Conservation (phyloP, 2,888 invertebrate species). For the Cheilosia soror region DNA sequence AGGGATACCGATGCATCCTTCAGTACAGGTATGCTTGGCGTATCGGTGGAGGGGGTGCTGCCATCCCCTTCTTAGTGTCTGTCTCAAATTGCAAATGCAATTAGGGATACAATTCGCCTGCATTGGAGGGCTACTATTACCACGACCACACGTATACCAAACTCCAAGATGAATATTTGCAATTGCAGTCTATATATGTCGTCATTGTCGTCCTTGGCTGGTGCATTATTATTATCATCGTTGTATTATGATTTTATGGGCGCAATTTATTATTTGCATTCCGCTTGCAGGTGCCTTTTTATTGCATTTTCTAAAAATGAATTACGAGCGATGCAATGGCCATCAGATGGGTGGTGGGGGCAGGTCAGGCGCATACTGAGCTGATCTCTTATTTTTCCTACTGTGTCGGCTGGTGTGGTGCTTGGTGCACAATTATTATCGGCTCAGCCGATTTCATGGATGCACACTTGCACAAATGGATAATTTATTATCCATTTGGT, state of each 20-base stretch:
- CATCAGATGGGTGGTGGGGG: neutral
- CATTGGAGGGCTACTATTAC: neutral
- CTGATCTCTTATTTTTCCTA: constrained; percentile 36
- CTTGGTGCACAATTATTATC: constrained; percentile 58
- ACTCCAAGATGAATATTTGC: constrained; percentile 46
- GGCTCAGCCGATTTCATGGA: constrained; percentile 62
- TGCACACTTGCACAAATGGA: constrained; percentile 64
- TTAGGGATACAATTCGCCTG: constrained; percentile 17
- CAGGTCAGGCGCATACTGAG: neutral
- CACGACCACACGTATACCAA: neutral
- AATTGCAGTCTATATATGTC: constrained; percentile 31
- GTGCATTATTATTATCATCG: constrained; percentile 69
- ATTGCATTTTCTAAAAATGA: constrained; percentile 73
- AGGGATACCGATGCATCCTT: constrained; percentile 30
- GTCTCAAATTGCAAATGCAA: constrained; percentile 35
- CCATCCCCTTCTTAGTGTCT: neutral
- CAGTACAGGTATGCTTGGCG: constrained; percentile 25
- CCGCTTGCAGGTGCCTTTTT: constrained; percentile 73
- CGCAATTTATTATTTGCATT: constrained; percentile 73
- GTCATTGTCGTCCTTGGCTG: constrained; percentile 36
- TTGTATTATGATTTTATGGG: constrained; percentile 72
- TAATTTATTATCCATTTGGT: constrained; percentile 62
- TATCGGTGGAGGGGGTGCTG: neutral
- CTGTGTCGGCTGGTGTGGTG: neutral
- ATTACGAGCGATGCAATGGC: constrained; percentile 28